phyloP scores from a whole-genome alignment of 2,888 invertebrate species.

The Trichopoda pennipes region DNA sequence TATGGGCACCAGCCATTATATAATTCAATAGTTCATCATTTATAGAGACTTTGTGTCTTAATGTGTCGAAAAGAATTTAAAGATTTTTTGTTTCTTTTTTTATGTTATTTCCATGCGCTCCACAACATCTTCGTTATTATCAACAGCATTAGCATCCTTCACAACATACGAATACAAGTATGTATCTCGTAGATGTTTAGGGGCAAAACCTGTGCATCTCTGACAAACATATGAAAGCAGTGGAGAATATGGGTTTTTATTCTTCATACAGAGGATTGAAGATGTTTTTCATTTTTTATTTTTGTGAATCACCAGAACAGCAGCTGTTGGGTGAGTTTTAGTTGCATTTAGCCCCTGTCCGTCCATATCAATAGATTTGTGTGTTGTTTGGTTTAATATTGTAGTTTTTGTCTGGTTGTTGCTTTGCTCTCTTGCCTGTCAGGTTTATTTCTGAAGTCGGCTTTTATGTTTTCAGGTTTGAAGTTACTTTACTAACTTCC shows the following conservation, averaged over 20 bases:
- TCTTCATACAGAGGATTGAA: not conserved
- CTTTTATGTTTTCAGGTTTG: slow-evolving; percentile 64
- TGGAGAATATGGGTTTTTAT: not conserved
- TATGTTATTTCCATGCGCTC: not conserved
- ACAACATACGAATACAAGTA: slow-evolving; percentile 6
- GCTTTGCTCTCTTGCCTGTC: slow-evolving; percentile 57
- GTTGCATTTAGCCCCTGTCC: slow-evolving; percentile 50
- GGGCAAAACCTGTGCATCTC: slow-evolving; percentile 19
- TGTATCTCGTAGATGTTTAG: slow-evolving; percentile 36
- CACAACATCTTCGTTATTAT: not conserved
- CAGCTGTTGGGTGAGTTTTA: slow-evolving; percentile 54
- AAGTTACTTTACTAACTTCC: slow-evolving; percentile 36
- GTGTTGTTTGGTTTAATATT: slow-evolving; percentile 39
- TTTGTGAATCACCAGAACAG: slow-evolving; percentile 46
- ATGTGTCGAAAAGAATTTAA: slow-evolving; percentile 75
- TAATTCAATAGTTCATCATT: slow-evolving; percentile 65
- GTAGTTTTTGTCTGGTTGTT: slow-evolving; percentile 17
- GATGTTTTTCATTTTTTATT: not conserved
- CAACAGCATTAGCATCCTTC: slow-evolving; percentile 17
- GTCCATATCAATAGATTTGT: slow-evolving; percentile 60
- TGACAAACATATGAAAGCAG: slow-evolving; percentile 15
- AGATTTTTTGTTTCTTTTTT: slow-evolving; percentile 62
- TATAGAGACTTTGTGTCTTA: slow-evolving; percentile 71
- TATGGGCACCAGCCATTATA: slow-evolving; percentile 60
- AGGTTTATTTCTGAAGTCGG: slow-evolving; percentile 58